phyloP scores from a whole-genome alignment of 2,797 vertebrate species.

The Acanthornis magna region DNA sequence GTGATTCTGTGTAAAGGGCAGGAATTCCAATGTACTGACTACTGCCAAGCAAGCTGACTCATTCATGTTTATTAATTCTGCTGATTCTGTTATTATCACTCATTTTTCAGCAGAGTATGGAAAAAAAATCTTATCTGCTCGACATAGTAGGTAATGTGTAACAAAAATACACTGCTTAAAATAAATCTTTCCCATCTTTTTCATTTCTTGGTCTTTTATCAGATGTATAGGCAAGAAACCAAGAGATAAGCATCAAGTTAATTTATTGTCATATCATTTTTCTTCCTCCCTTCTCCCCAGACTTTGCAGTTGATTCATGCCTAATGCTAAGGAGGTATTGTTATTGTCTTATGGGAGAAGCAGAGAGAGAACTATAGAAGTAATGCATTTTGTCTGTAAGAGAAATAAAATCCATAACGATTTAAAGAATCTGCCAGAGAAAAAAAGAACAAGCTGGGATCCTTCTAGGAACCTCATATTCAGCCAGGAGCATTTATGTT shows the following conservation, averaged over 20 bases:
- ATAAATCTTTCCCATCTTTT: neutral
- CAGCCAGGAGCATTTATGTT: neutral
- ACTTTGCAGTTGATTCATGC: neutral
- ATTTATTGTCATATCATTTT: neutral
- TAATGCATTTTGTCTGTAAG: constrained; percentile 40
- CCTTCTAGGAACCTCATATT: constrained; percentile 28
- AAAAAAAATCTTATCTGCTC: neutral
- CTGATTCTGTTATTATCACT: neutral
- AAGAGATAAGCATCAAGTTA: neutral
- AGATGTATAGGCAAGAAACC: neutral
- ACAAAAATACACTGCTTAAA: neutral
- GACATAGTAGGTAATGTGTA: neutral
- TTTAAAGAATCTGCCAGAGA: constrained; percentile 48
- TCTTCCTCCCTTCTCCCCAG: neutral
- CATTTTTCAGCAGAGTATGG: neutral
- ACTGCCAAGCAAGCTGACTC: neutral
- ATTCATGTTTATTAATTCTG: neutral
- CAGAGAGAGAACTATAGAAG: neutral
- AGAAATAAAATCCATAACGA: constrained; percentile 64
- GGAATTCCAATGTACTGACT: neutral
- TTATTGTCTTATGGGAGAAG: neutral
- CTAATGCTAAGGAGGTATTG: neutral
- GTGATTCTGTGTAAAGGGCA: neutral
- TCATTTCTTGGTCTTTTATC: neutral
- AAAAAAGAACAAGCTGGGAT: neutral